Base-by-base conservation (phyloP, 2,113 vertebrate species). In the Toxotes jaculatrix region DNA sequence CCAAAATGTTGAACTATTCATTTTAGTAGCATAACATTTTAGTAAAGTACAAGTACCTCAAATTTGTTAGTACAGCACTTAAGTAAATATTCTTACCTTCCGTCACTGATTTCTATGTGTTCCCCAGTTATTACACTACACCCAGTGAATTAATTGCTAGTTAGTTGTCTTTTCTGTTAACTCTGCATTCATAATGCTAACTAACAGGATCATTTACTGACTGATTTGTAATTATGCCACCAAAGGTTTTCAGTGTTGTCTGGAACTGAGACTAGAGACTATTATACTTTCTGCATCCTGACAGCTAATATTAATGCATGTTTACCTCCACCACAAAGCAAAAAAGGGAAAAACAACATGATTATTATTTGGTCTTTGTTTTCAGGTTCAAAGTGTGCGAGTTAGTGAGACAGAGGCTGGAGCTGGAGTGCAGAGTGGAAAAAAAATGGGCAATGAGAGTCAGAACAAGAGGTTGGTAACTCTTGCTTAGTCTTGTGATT, bases 401-500 rank as follows among this genome's bases (percentile, higher is more conserved):
- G 67, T 81, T 76, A 84, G 84, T 84, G 78, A 90, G 73, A 57
- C 63, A 60, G 79, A 77, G 71, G 59, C 64, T 31, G 74, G 57
- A 53, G 63, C 49, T 42, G 74, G 71, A 86, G 75, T 13, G 59
- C 64, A 47, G 40, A 49, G 12, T 4, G 12, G 57, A 27, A 27
- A 51, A 56, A 53, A 80, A 73, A 71, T 36, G 78, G 74, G 63
- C 82, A 79, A 56, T 40, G 47, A 47, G 81, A 83, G 79, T 82
- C 74, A 87, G 83, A 82, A 87, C 69, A 83, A 83, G 87, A 92
- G 88, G 75, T 86, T 82, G 84, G 87, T 88, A 91, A 92, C 91
- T 96, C 61, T 92, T 89, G 90, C 84, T 42, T 91, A 90, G 95
- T 96, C 96, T 97, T 97, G 95, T 97, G 96, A 97, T 95, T 95